These are phyloP conservation scores for Tinamus major DNA, from an alignment of 2,797 vertebrate species.

Conservation along the genomic window DNA sequence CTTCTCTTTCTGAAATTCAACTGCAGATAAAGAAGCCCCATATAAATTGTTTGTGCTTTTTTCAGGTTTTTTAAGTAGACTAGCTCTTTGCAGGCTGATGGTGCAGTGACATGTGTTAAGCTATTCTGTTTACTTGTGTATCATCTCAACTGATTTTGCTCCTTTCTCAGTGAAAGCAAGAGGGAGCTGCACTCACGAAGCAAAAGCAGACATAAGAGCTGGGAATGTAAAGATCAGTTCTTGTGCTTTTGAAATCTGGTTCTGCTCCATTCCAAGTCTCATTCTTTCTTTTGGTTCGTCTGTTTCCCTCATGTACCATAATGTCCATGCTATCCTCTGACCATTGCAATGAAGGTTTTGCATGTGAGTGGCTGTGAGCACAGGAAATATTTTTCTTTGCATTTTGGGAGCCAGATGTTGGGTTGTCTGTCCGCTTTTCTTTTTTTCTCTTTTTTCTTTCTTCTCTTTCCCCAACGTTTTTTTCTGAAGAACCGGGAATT, in stretches of 20 bases:
- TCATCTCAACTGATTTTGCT: neutral
- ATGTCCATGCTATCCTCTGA: neutral
- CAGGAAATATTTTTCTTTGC: neutral
- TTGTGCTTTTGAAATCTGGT: neutral
- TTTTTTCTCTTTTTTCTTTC: too few relatives aligned
- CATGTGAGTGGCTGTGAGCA: neutral
- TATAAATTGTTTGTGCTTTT: neutral
- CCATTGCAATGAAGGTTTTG: neutral
- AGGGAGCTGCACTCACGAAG: neutral
- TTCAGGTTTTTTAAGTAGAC: neutral
- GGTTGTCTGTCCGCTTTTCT: accelerated
- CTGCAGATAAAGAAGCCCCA: slow-evolving; percentile 4
- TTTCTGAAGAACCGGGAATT: neutral
- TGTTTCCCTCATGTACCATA: accelerated
- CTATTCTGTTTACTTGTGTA: neutral
- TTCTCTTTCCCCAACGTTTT: accelerated
- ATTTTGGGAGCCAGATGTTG: neutral
- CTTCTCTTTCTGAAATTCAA: neutral
- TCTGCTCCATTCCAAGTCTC: neutral
- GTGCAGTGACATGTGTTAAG: neutral
- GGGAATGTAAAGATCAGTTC: neutral
- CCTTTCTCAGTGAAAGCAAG: neutral
- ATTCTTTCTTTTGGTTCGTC: neutral
- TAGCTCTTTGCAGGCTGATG: neutral
- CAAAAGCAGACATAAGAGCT: neutral